These are phyloP conservation scores for Tenthredo mesomela DNA, from an alignment of 2,888 invertebrate genomes.

Conservation along the genomic window DNA sequence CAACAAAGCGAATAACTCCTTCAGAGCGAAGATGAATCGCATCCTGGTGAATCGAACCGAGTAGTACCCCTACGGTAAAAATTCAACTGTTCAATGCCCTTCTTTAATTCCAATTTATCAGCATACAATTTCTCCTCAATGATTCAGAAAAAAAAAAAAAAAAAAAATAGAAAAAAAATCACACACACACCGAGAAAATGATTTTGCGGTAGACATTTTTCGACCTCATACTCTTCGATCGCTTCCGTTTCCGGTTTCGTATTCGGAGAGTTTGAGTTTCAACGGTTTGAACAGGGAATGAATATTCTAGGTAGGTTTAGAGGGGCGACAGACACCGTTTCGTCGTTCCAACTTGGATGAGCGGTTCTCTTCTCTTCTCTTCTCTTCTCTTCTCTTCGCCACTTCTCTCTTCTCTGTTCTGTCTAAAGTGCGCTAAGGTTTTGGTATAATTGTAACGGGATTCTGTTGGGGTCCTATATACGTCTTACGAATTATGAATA, in stretches of 20 bases:
- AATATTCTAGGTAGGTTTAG: slow-evolving; percentile 28
- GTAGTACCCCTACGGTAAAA: neutral
- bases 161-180: neutral
- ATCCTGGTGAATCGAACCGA: slow-evolving; percentile 19
- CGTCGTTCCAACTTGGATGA: slow-evolving; percentile 28
- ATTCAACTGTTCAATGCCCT: slow-evolving; percentile 23
- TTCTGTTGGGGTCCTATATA: neutral
- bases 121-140: neutral
- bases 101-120: slow-evolving; percentile 19
- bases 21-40: slow-evolving; percentile 21
- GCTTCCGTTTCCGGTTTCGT: slow-evolving; percentile 16
- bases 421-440: neutral
- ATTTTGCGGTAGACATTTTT: neutral
- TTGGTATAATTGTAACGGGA: slow-evolving; percentile 29
- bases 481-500: slow-evolving; percentile 19
- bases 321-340: neutral
- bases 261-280: neutral
- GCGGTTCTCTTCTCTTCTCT: neutral
- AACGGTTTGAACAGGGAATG: slow-evolving; percentile 5
- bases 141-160: neutral
- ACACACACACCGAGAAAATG: neutral
- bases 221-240: neutral
- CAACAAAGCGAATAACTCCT: slow-evolving; percentile 50
- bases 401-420: too few relatives aligned
- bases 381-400: neutral